Evolutionary conservation across 2,113 vertebrate species (phyloP).

Genomic region (Phaethon lepturus): DNA sequence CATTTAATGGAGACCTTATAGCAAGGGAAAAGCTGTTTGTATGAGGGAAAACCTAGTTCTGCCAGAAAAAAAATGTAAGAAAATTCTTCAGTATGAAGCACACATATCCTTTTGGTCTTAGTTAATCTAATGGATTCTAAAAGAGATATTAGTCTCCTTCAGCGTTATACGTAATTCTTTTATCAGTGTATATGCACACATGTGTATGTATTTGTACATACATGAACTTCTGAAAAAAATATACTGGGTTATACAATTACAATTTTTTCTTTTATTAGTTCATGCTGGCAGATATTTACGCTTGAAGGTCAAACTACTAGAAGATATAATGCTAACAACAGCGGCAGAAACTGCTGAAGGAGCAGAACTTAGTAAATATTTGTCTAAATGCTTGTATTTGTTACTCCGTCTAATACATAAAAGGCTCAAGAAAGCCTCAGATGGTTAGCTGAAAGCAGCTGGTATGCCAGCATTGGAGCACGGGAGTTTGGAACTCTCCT

Average conservation of each 20-base stretch:
- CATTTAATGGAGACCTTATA: constrained; percentile 3
- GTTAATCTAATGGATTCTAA: neutral
- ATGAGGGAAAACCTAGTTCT: neutral
- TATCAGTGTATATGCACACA: neutral
- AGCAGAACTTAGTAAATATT: neutral
- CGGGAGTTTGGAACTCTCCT: neutral
- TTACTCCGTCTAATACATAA: neutral
- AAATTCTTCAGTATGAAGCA: neutral
- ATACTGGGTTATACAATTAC: neutral
- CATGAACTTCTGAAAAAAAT: neutral
- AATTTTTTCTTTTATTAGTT: neutral
- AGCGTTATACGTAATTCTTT: neutral
- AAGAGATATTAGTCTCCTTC: neutral
- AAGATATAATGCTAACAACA: neutral
- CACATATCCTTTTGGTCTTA: neutral
- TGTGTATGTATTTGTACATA: neutral
- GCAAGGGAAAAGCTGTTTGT: neutral
- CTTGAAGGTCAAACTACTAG: neutral
- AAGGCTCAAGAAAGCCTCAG: neutral
- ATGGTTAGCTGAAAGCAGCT: neutral
- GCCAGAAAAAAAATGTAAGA: neutral
- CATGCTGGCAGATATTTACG: neutral
- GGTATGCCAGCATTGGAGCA: neutral
- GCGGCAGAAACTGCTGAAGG: neutral
- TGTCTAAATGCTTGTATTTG: neutral